Base-by-base conservation (phyloP, 1,140 invertebrate species). In the Caenorhabditis brenneri region DNA sequence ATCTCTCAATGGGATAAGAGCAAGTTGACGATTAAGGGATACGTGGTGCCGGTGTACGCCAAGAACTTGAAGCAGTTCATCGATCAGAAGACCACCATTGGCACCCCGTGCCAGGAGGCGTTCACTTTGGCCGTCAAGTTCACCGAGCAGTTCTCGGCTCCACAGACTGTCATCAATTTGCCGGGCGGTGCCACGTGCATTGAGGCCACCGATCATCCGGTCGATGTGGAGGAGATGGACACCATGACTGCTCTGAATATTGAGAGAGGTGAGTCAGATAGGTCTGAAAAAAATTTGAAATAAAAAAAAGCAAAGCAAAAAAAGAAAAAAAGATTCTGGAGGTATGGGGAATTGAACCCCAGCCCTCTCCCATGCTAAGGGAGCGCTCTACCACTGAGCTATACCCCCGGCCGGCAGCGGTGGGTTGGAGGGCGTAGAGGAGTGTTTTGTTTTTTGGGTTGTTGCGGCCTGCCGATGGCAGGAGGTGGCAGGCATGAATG, bases 331-430 rank as follows among this genome's bases (percentile, higher is more conserved):
- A 33, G 48, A 53, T 65, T 36, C 31, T 65, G 58, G 58, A 65
- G 58, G 58, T 65, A 65, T 65, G 58, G 58, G 58, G 58, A 65
- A 65, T 65, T 65, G 58, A 65, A 65, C 58, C 58, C 58, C 58
- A 65, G 58, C 58, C 58, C 58, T 65, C 58, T 65, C 58, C 58
- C 58, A 65, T 65, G 58, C 58, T 65, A 65, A 65, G 58, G 58
- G 58, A 65, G 58, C 58, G 58, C 58, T 65, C 58, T 65, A 65
- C 58, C 58, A 65, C 58, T 65, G 58, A 65, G 58, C 58, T 65
- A 65, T 51, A 51, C 48, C 48, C 48, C 48, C 48, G 48, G n/a
- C n/a, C n/a, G n/a, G n/a, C n/a, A n/a, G n/a, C n/a, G n/a, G n/a
- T n/a, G n/a, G n/a, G n/a, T n/a, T n/a, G n/a, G n/a, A n/a, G n/a